Conservation (phyloP, 2,113 vertebrate genomes). For the Clarias gariepinus region DNA sequence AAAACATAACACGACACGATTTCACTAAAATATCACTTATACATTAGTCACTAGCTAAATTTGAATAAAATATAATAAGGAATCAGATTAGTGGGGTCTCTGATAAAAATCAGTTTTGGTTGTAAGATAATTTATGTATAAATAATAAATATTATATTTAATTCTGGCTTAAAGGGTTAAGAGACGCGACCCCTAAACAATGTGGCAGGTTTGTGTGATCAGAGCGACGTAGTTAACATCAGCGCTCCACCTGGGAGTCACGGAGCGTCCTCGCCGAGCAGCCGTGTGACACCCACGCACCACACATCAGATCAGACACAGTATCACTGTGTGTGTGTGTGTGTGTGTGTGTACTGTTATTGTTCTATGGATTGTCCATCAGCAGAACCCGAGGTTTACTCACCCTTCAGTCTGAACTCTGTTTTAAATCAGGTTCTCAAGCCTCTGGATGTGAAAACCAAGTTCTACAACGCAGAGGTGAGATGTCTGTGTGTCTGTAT, state of each 20-base stretch:
- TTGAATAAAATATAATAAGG: not conserved
- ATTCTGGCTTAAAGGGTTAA: not conserved
- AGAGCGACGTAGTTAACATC: conserved; percentile 51
- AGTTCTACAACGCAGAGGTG: conserved; percentile 99
- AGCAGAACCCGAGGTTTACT: conserved; percentile 57
- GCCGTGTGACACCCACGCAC: not conserved
- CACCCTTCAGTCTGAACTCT: conserved; percentile 72
- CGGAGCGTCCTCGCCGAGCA: not conserved
- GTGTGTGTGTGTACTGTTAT: not conserved
- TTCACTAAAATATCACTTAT: not conserved
- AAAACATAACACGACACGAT: not conserved
- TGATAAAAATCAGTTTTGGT: not conserved
- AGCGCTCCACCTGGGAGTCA: not conserved
- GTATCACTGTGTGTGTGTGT: not conserved
- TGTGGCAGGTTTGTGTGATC: conserved; percentile 56
- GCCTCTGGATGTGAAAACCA: conserved; percentile 97
- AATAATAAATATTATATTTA: too few species aligned
- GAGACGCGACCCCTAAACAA: conserved; percentile 53
- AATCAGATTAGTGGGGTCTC: not conserved
- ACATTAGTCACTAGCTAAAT: not conserved
- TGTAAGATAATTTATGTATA: not conserved
- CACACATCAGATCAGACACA: not conserved
- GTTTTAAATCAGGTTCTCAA: conserved; percentile 92
- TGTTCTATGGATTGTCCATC: conserved; percentile 42
- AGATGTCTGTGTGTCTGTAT: conserved; percentile 48